phyloP scores from a whole-genome alignment of 2,113 vertebrate species.

The Seriola quinqueradiata region DNA sequence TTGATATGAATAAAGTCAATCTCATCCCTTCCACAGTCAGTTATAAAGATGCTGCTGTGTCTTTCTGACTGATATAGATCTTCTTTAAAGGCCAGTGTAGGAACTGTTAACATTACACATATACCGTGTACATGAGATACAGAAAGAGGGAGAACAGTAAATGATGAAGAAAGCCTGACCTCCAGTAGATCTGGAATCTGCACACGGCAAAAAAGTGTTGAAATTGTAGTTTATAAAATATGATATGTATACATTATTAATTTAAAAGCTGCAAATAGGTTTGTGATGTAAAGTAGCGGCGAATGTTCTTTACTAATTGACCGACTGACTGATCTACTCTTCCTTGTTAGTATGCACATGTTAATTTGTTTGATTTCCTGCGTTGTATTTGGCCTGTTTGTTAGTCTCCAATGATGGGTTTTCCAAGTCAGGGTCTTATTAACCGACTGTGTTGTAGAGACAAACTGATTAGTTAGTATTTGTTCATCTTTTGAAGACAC shows the following conservation, averaged over 20 bases:
- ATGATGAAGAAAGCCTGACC: background rate
- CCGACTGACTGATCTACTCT: conserved; percentile 6
- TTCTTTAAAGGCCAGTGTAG: background rate
- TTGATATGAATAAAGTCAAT: background rate
- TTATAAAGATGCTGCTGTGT: background rate
- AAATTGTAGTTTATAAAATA: background rate
- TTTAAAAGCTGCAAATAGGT: conserved; percentile 1
- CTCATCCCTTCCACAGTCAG: background rate
- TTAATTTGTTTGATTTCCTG: background rate
- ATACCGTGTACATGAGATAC: background rate
- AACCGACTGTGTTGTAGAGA: background rate
- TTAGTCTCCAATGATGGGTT: background rate
- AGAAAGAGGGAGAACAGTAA: background rate
- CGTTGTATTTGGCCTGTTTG: background rate
- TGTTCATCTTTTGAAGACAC: background rate
- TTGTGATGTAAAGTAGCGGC: background rate
- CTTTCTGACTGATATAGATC: background rate
- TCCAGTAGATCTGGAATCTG: background rate
- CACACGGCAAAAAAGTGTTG: background rate
- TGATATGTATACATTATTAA: background rate
- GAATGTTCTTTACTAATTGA: background rate
- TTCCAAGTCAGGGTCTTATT: background rate
- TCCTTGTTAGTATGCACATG: background rate
- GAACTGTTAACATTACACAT: background rate
- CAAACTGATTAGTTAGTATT: background rate